phyloP scores from a whole-genome alignment of 2,797 vertebrate genomes.

The Prionace glauca region DNA sequence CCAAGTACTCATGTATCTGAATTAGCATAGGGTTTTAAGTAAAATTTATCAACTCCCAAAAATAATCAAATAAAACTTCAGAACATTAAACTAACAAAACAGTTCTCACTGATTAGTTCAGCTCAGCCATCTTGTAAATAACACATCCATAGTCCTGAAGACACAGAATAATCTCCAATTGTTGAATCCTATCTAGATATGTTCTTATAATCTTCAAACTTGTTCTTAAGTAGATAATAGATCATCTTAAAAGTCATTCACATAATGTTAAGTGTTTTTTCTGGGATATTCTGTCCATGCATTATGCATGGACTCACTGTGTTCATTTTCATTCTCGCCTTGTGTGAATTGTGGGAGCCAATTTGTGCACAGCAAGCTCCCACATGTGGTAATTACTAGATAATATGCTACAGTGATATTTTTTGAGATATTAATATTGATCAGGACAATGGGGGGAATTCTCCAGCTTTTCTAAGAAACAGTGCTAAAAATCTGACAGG shows the following conservation, averaged over 20 bases:
- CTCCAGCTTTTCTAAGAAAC: neutral
- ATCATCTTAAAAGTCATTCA: neutral
- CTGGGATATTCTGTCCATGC: neutral
- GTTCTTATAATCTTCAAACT: conserved; percentile 10
- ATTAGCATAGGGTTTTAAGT: neutral
- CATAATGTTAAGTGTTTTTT: neutral
- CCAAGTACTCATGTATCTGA: neutral
- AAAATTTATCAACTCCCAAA: neutral
- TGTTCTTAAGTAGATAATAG: neutral
- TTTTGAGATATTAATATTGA: neutral
- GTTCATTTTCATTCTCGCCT: neutral
- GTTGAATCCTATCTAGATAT: neutral
- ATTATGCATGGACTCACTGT: neutral
- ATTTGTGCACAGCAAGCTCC: neutral
- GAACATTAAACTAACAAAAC: neutral
- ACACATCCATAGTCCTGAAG: neutral
- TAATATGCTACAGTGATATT: neutral
- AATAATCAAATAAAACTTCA: neutral
- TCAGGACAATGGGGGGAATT: neutral
- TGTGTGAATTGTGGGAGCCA: neutral
- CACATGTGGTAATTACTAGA: neutral
- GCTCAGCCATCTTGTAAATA: neutral
- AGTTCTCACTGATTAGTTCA: neutral
- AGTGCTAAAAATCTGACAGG: neutral
- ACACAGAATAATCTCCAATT: neutral